Percentiles rank a stretch among this genome's conserved stretches.
phyloP scores from a whole-genome alignment of 2,888 invertebrate genomes.

The Polydesmus complanatus region DNA sequence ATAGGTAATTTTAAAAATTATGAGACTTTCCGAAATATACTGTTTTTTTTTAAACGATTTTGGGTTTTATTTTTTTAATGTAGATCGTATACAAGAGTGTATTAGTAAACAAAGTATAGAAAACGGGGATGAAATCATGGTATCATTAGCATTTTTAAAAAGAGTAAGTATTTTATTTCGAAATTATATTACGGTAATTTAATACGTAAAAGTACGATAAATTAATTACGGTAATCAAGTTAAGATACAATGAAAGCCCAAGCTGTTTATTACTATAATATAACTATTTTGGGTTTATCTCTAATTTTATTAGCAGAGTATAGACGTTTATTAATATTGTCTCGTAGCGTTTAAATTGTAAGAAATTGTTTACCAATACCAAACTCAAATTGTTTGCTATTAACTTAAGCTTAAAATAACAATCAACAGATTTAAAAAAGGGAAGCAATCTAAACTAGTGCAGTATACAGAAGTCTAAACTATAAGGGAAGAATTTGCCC shows the following conservation, averaged over 20 bases:
- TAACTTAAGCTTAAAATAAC: too few relatives aligned
- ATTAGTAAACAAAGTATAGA: constrained; percentile 26
- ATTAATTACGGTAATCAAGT: neutral
- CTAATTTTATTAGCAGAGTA: too few relatives aligned
- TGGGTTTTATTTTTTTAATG: constrained; percentile 11
- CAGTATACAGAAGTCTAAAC: too few relatives aligned
- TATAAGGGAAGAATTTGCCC: too few relatives aligned
- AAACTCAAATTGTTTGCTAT: too few relatives aligned
- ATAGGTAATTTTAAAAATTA: constrained; percentile 15
- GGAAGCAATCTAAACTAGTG: too few relatives aligned
- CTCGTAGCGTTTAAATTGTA: too few relatives aligned
- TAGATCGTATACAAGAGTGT: constrained; percentile 30
- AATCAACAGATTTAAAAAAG: too few relatives aligned
- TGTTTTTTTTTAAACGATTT: neutral
- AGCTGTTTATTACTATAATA: neutral
- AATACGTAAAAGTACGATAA: neutral
- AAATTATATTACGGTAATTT: neutral
- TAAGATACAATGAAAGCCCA: neutral
- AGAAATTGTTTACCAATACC: too few relatives aligned
- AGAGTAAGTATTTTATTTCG: too few relatives aligned
- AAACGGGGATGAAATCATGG: constrained; percentile 31
- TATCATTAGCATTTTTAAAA: constrained; percentile 26
- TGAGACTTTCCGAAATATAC: neutral
- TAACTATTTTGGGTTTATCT: too few relatives aligned
- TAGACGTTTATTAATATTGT: too few relatives aligned